Percentiles rank a stretch among this genome's conserved stretches.
phyloP scores from a whole-genome alignment of 2,888 invertebrate genomes.

The Dyspetes luteomarginatus region DNA sequence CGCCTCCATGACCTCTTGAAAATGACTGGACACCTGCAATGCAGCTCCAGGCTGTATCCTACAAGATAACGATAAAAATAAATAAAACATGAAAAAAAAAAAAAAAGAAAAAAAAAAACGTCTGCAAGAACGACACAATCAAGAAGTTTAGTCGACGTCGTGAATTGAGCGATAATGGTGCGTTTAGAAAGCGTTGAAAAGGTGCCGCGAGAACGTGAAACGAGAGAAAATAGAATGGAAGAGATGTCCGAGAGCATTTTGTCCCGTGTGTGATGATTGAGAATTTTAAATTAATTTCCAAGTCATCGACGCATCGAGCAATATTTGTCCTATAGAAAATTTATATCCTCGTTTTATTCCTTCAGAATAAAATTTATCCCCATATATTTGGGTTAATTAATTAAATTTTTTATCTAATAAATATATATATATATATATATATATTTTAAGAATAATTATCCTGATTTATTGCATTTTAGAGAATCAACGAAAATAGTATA shows the following conservation, averaged over 20 bases:
- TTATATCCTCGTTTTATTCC: background rate
- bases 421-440: too few relatives aligned
- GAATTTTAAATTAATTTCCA: constrained; percentile 11
- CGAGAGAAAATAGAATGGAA: constrained; percentile 13
- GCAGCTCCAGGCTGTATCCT: constrained; percentile 87
- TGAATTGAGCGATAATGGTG: constrained; percentile 42
- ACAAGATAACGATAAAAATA: constrained; percentile 58
- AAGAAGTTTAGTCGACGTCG: constrained; percentile 29
- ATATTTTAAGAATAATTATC: too few relatives aligned
- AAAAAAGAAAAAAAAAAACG: constrained; percentile 23
- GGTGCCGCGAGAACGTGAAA: constrained; percentile 55
- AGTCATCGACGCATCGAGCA: background rate
- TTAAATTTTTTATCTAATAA: background rate
- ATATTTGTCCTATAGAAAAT: background rate
- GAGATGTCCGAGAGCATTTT: constrained; percentile 23
- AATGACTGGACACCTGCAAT: constrained; percentile 87
- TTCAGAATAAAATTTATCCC: background rate
- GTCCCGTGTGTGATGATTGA: background rate
- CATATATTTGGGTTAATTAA: background rate
- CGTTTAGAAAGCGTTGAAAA: constrained; percentile 70
- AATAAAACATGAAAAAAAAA: constrained; percentile 4
- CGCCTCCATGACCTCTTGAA: constrained; percentile 90
- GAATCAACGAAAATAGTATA: background rate
- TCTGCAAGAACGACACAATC: constrained; percentile 42
- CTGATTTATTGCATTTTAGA: background rate